A percentile compares a stretch with the other conserved stretches of the same genome.
These are phyloP conservation scores for Trachelus stipa DNA, from an alignment of 2,888 invertebrate species.

Conservation along the genomic window DNA sequence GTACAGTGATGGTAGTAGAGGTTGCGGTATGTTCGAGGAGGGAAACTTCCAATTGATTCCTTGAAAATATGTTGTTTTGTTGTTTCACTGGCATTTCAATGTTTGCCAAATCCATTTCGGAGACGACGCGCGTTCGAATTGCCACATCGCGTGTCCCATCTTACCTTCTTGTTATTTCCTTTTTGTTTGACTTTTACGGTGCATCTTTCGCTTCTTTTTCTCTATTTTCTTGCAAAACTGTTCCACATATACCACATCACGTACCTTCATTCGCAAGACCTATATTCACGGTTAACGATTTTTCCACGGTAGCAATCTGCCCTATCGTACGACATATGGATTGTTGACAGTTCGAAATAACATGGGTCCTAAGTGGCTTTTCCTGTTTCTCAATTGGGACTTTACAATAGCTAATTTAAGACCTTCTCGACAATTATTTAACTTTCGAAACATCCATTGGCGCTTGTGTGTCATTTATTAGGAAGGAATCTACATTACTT, in stretches of 20 bases:
- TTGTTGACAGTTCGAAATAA: neutral
- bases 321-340: neutral
- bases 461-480: neutral
- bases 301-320: neutral
- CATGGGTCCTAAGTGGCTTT: neutral
- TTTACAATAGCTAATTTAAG: neutral
- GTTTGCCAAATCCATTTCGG: slow-evolving; percentile 53
- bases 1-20: slow-evolving; percentile 26
- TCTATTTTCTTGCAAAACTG: slow-evolving; percentile 1
- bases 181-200: slow-evolving; percentile 7
- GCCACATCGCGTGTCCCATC: slow-evolving; percentile 30
- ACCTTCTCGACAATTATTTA: neutral
- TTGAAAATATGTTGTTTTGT: slow-evolving; percentile 21
- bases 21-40: slow-evolving; percentile 15
- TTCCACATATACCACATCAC: neutral
- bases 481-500: neutral
- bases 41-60: neutral
- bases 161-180: neutral
- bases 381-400: neutral
- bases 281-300: neutral
- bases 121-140: slow-evolving; percentile 34
- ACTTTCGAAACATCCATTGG: neutral
- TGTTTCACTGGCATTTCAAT: slow-evolving; percentile 45
- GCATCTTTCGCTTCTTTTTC: slow-evolving; percentile 11
- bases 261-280: neutral